Evolutionary conservation across 1,140 invertebrate genomes (phyloP).

Genomic region (Temnothorax curvispinosus): DNA sequence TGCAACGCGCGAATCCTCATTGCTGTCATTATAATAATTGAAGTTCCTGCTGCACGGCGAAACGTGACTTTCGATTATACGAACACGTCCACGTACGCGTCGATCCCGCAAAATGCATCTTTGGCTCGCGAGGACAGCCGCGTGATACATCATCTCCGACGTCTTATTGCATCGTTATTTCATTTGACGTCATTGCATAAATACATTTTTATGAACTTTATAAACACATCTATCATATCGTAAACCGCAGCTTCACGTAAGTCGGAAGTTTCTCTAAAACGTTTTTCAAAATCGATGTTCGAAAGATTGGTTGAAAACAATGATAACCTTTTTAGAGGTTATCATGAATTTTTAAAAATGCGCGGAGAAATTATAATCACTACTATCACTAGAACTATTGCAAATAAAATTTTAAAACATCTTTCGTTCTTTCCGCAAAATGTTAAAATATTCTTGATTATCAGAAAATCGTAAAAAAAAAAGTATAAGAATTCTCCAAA

Average conservation of each 20-base stretch:
- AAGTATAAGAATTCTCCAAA: not conserved
- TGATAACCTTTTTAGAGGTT: not conserved
- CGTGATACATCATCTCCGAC: not conserved
- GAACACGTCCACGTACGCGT: not conserved
- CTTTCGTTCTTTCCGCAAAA: not conserved
- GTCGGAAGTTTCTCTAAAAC: not conserved
- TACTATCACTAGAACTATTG: not conserved
- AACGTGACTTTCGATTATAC: conserved; percentile 47
- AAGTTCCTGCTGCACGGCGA: conserved; percentile 8
- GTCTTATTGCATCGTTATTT: not conserved
- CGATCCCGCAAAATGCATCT: conserved; percentile 1
- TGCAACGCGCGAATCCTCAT: conserved; percentile 14
- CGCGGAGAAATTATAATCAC: not conserved
- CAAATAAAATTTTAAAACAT: not conserved
- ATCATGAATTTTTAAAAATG: not conserved
- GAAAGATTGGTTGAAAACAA: not conserved
- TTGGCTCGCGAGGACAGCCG: not conserved
- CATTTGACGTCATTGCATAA: conserved; percentile 23
- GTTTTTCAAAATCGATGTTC: not conserved
- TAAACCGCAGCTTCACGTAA: not conserved
- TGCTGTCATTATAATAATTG: conserved; percentile 54
- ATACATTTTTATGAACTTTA: conserved; percentile 1
- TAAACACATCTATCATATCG: not conserved
- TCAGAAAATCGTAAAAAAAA: not conserved
- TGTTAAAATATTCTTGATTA: not conserved